A percentile compares a stretch with the other conserved stretches of the same genome.
Evolutionary conservation across 2,888 invertebrate species (phyloP).

Genomic region (Papilio protenor): DNA sequence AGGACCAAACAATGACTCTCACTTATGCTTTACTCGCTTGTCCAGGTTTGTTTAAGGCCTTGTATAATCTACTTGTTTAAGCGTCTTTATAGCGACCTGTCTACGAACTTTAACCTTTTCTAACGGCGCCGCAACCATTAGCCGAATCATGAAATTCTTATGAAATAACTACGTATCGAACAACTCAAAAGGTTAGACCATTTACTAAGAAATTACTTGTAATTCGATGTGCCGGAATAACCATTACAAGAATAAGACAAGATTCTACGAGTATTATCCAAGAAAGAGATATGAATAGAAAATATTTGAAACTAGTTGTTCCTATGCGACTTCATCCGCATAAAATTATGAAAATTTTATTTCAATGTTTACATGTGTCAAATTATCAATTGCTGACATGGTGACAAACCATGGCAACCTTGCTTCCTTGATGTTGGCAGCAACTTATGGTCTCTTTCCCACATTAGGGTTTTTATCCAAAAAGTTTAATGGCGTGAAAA

Average conservation of each 20-base stretch:
- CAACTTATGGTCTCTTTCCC: no score
- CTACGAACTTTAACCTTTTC: constrained; percentile 32
- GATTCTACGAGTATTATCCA: neutral
- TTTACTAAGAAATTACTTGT: neutral
- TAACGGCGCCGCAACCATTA: constrained; percentile 24
- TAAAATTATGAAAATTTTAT: no score
- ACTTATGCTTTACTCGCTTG: no score
- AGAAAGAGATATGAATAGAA: neutral
- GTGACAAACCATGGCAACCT: no score
- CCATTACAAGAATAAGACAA: neutral
- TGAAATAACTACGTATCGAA: neutral
- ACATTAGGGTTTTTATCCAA: no score
- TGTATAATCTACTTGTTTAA: constrained; percentile 26
- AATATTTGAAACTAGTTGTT: neutral
- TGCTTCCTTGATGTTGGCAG: no score
- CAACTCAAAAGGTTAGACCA: neutral
- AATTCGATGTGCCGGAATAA: neutral
- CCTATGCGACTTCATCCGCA: no score
- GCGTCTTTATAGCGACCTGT: constrained; percentile 28
- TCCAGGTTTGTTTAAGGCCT: neutral
- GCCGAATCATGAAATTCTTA: constrained; percentile 13
- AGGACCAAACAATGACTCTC: no score
- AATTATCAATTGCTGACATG: no score
- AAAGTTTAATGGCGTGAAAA: no score
- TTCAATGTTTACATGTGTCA: no score